Evolutionary conservation across 1,140 invertebrate genomes (phyloP), one percentile per base, ranked within the genome.

Genomic region (Meteorus sp.): DNA sequence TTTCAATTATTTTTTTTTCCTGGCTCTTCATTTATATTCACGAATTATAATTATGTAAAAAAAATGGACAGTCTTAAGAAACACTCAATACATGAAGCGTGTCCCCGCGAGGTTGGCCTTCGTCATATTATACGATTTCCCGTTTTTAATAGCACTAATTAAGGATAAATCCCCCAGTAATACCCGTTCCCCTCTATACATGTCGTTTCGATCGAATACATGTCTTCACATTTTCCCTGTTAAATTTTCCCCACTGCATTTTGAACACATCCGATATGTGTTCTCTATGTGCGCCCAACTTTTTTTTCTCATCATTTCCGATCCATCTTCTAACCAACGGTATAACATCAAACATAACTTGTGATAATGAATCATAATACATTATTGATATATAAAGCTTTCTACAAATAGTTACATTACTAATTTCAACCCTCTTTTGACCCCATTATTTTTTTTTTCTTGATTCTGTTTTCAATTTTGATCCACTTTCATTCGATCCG

Each of bases 311-410:
- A 15, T 27, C 20, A 23, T 9, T 37, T 25, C 4, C 15, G n/a
- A n/a, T n/a, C n/a, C n/a, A n/a, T 27, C 20, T 13, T 29, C 64
- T 68, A 72, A 71, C 71, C 67, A 74, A 73, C 67, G 67, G 64
- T 68, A 65, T 63, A 76, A 78, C 71, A 71, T 72, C 65, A 69
- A 70, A 76, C 70, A 65, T 72, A 76, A 75, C 70, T 76, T 71
- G 68, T 68, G 68, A 70, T 71, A 70, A 68, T 66, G 56, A 59
- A 61, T 63, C 63, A 61, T 68, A 67, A 69, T 67, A 65, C 56
- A 66, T 60, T 63, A 62, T 63, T 59, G 56, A 68, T 69, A 68
- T 71, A 71, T 71, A 75, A 77, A 77, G 71, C 74, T 78, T 77
- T 76, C 73, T 75, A 78, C 69, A 77, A 74, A 71, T 74, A 73